Base-by-base conservation (phyloP, 2,113 vertebrate genomes). In the Gadus macrocephalus region DNA sequence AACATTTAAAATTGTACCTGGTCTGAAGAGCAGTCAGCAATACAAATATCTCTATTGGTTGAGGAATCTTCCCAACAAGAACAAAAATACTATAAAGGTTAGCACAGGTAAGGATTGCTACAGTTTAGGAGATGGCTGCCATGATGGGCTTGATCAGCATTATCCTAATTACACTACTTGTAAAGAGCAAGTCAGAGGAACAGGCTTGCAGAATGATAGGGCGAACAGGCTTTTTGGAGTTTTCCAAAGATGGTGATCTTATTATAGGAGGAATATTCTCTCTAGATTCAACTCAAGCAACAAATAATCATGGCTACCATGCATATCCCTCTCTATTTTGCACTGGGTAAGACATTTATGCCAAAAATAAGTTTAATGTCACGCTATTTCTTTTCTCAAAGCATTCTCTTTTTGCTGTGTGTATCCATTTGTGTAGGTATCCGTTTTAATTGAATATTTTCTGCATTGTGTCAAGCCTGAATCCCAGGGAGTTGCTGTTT, bases 401-500 rank as follows among this genome's bases (percentile, higher is more conserved):
- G 31, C 12, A 14, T 7, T 14, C 42, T 49, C 2, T 9, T 49
- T 49, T 1, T 49, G 42, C 42, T 49, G 9, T 49, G 2, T 49
- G 42, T 49, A 49, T 49, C 12, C 5, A 12, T 49, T 14, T 49
- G 42, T 49, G 42, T 49, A 49, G 8, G 42, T 49, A 49, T 49
- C 9, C 42, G 2, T 49, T 49, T 49, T 49, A 11, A 49, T 9
- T 49, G 8, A 12, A 49, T 7, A 49, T 49, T 49, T 49, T 2
- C 11, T 49, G 42, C 12, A 12, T 49, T 49, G 42, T 49, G 0
- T 49, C 42, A 56, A 28, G 31, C 0, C 9, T 25, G 62, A 88
- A 87, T 74, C 38, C 82, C 68, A 83, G 87, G 69, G 88, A 90
- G 55, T 19, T 89, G 20, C 86, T 84, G 62, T 87, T 89, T 86